Evolutionary conservation across 2,888 invertebrate species (phyloP), one percentile per base, ranked within the genome.

Genomic region (Leptinotarsa haldemani): DNA sequence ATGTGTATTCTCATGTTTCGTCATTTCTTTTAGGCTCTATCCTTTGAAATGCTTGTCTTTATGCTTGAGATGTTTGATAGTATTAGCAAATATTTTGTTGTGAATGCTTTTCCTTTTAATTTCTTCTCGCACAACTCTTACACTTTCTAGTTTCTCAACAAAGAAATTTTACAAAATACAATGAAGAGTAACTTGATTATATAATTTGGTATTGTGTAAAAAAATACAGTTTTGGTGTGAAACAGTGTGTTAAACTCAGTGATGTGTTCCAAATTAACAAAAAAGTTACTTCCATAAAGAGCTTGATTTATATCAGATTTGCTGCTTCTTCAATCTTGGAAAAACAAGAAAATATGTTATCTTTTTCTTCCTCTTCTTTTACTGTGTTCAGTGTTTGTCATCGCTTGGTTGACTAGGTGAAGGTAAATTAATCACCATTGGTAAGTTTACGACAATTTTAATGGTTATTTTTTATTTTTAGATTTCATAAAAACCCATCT

Each of bases 401-500:
- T 61, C 61, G 61, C 61, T 61, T 61, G 61, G 61, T 40, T 61
- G 61, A 40, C 40, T 53, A 53, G 56, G 40, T 53, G 56, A 56
- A 68, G 56, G 68, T 68, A 68, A 68, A 68, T 68, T n/a, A 18
- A 30, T 18, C 13, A 47, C 3, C 46, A 12, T 56, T 50, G 25
- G 25, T n/a, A 67, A 40, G 53, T 67, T 46, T 47, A 1, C n/a
- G 13, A 15, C 15, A 22, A 53, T 53, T 16, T 40, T 66, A n/a
- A 47, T 16, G n/a, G 30, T 66, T n/a, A 5, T 2, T 25, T 65
- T 46, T 68, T 53, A 20, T 68, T 56, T 68, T 18, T 68, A 68
- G 68, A 68, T 52, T 68, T 68, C 56, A 68, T 68, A 15, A 56
- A 13, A 48, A 58, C 53, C 12, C 56, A 56, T 20, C 68, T 68